Conservation (phyloP, 2,888 invertebrate genomes). For the Hetaerina titia region DNA sequence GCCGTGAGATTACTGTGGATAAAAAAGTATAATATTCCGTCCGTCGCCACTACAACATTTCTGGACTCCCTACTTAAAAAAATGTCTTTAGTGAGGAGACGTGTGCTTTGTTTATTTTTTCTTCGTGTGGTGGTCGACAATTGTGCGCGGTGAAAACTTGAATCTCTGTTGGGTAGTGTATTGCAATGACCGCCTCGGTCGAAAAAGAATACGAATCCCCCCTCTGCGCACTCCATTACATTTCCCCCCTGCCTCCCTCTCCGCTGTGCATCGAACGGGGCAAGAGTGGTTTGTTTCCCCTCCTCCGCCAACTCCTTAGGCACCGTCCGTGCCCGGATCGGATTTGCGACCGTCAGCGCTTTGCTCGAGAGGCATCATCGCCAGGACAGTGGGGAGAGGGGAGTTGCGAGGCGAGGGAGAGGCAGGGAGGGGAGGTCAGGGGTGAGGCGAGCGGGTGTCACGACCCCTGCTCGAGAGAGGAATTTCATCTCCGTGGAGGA, state of each 20-base stretch:
- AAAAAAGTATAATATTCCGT: too few relatives aligned
- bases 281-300: too few relatives aligned
- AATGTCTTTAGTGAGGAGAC: too few relatives aligned
- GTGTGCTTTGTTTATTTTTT: too few relatives aligned
- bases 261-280: too few relatives aligned
- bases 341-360: neutral
- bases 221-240: neutral
- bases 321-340: neutral
- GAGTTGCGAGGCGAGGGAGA: neutral
- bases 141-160: neutral
- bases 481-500: neutral
- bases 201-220: neutral
- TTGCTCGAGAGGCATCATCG: neutral
- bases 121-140: too few relatives aligned
- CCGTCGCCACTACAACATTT: too few relatives aligned
- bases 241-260: neutral
- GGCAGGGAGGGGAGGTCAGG: neutral
- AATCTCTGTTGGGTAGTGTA: neutral
- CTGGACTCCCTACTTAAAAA: too few relatives aligned
- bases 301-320: too few relatives aligned
- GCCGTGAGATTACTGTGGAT: too few relatives aligned
- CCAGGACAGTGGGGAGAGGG: neutral
- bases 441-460: neutral
- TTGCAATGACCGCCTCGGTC: neutral
- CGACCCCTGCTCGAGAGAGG: constrained; percentile 10